phyloP scores from a whole-genome alignment of 2,113 vertebrate species.

The Diphyllodes magnificus region DNA sequence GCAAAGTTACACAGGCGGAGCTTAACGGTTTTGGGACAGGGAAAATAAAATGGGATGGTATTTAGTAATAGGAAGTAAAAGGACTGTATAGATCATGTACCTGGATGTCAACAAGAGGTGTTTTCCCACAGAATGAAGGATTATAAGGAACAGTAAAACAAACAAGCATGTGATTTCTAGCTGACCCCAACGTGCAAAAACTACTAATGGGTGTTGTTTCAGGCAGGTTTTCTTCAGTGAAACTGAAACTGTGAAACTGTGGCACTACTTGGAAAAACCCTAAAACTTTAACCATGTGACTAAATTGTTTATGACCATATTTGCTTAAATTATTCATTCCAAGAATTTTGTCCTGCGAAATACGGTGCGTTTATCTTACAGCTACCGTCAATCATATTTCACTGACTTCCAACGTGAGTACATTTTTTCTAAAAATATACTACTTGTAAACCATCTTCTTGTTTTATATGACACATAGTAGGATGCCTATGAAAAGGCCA shows the following conservation, averaged over 20 bases:
- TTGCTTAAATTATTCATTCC: neutral
- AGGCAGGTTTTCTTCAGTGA: neutral
- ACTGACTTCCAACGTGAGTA: neutral
- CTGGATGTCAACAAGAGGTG: fast-evolving
- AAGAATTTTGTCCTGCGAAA: neutral
- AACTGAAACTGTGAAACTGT: no score
- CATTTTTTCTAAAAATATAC: neutral
- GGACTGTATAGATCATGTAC: neutral
- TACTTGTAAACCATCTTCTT: neutral
- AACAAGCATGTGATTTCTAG: fast-evolving
- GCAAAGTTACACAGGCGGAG: neutral
- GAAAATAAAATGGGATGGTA: neutral
- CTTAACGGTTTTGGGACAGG: neutral
- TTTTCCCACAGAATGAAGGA: neutral
- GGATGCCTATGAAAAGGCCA: neutral
- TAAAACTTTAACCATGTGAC: neutral
- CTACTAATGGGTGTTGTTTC: neutral
- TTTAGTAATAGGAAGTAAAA: neutral
- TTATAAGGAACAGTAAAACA: neutral
- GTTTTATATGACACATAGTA: fast-evolving
- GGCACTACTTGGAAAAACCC: neutral
- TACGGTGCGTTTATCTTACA: neutral
- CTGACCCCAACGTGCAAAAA: fast-evolving
- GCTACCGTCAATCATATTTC: neutral
- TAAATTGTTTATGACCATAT: neutral